Conservation (phyloP, 2,113 vertebrate species). For the Lagenorhynchus albirostris region DNA sequence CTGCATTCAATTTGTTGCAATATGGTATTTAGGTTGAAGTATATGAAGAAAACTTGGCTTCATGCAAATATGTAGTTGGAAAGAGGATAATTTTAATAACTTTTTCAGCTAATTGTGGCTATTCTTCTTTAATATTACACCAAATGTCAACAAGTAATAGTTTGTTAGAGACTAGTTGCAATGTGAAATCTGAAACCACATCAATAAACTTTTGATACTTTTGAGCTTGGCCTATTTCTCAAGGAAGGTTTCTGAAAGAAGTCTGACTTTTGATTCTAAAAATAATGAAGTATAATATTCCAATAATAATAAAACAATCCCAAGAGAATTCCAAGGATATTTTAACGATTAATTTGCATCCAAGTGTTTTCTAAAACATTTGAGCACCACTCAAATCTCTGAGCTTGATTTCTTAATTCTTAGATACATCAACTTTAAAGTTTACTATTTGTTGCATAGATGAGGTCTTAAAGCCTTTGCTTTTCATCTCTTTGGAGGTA, state of each 20-base stretch:
- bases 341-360: background rate
- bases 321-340: background rate
- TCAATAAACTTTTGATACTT: background rate
- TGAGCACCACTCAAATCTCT: background rate
- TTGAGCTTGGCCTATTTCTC: background rate
- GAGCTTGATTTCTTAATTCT: background rate
- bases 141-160: background rate
- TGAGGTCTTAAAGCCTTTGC: background rate
- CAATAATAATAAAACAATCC: background rate
- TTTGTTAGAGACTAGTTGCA: background rate
- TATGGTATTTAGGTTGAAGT: background rate
- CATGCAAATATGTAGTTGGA: background rate
- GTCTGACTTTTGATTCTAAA: background rate
- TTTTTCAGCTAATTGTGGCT: background rate
- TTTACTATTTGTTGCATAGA: background rate
- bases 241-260: background rate
- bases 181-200: conserved; percentile 8
- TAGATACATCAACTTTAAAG: background rate
- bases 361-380: background rate
- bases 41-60: background rate
- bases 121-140: background rate
- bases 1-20: background rate
- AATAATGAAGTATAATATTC: background rate
- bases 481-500: background rate
- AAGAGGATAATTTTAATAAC: background rate